Conservation (phyloP, 37 sponge, comb jelly and placozoan species). For the Tethya wilhelma region DNA sequence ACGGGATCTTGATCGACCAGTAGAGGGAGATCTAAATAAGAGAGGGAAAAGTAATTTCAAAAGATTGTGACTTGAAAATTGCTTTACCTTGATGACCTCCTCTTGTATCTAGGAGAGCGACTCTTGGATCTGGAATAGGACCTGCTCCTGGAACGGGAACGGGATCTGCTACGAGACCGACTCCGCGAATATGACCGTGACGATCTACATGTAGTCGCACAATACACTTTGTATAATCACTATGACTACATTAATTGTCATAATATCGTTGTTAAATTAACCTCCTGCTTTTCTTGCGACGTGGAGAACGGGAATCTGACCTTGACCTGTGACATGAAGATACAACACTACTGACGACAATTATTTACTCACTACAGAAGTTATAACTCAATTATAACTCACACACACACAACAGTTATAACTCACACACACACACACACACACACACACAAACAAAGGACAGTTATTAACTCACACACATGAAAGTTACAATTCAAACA, state of each 20-base stretch:
- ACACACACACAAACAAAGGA: too few species aligned
- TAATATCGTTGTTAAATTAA: neutral
- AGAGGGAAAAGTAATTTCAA: neutral
- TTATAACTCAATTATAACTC: too few species aligned
- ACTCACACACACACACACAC: too few species aligned
- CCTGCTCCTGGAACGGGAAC: constrained; percentile 21
- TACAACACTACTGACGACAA: neutral
- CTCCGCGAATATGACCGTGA: constrained; percentile 1
- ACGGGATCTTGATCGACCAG: constrained; percentile 47
- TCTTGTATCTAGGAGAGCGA: constrained; percentile 14
- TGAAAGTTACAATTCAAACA: too few species aligned
- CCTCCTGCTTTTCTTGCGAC: constrained; percentile 7
- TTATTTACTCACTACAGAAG: too few species aligned
- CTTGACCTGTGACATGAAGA: constrained; percentile 32
- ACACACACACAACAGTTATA: too few species aligned
- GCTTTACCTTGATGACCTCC: constrained; percentile 38
- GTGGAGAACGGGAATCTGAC: constrained; percentile 45
- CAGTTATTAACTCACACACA: too few species aligned
- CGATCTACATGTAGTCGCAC: neutral
- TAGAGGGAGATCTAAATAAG: constrained; percentile 32
- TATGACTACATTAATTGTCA: neutral
- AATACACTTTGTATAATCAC: neutral
- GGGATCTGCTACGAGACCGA: constrained; percentile 21
- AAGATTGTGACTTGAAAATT: neutral
- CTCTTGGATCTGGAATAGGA: constrained; percentile 53